Evolutionary conservation across 1,140 invertebrate species (phyloP), one percentile per base, ranked within the genome.

Genomic region (Dufourea novaeangliae): DNA sequence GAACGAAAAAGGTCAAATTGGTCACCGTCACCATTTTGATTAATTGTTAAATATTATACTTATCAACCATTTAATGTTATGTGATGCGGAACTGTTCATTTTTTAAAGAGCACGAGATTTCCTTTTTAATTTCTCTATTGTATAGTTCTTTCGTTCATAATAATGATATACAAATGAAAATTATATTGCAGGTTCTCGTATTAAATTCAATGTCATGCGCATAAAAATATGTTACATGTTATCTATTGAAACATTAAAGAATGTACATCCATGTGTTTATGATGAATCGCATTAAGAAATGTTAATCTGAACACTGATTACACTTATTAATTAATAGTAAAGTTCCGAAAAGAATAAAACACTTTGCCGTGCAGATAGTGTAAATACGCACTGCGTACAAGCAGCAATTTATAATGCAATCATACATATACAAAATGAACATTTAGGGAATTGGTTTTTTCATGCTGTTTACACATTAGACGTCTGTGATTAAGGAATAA

Each of bases 1-100:
- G 91, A 93, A 93, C 91, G 91, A 92, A 93, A 93, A 93, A 93
- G 90, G 91, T 92, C 91, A 93, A 92, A 92, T 93, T 93, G 91
- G 91, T 93, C 91, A 93, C 91, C 91, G 92, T 93, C 89, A 92
- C 92, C 92, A 93, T 92, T 93, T 91, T 89, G 83, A 90, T 89
- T 88, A 86, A 86, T 88, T 88, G 83, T 86, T 92, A 90, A 85
- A 89, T 85, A 84, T 88, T 91, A 91, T 86, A 89, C 82, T 80
- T 88, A 90, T 86, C 80, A 88, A 88, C 86, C 74, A 88, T 77
- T 89, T 88, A 82, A 81, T 80, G 75, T 78, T 70, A 74, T 76
- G 27, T 84, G 68, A 80, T 79, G 54, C 22, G 74, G 85, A 91
- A 90, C 86, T 86, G 89, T 74, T 90, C 85, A 92, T 89, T 92